phyloP scores from a whole-genome alignment of 2,888 invertebrate species.

The Chrysina gloriosa region DNA sequence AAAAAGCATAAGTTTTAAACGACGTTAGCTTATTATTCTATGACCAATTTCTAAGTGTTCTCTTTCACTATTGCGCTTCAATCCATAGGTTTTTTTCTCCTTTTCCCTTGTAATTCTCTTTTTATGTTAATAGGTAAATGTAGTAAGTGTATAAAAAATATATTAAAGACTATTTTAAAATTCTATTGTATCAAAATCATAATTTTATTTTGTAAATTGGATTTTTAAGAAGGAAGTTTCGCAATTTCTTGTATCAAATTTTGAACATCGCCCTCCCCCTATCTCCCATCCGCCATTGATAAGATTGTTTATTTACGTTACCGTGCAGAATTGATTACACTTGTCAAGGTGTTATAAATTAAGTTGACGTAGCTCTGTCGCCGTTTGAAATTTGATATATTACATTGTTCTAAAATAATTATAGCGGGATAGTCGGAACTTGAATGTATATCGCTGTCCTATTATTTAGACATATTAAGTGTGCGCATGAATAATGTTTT shows the following conservation, averaged over 20 bases:
- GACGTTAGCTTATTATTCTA: slow-evolving; percentile 44
- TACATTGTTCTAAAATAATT: slow-evolving; percentile 38
- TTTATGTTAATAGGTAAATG: slow-evolving; percentile 43
- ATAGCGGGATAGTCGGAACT: slow-evolving; percentile 40
- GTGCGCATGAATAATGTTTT: slow-evolving; percentile 36
- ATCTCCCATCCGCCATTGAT: not conserved
- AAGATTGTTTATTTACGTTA: no score
- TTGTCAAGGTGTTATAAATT: no score
- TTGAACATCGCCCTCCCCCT: slow-evolving; percentile 23
- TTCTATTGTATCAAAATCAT: slow-evolving; percentile 33
- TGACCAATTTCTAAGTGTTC: slow-evolving; percentile 52
- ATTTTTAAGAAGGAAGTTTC: slow-evolving; percentile 29
- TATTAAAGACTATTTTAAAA: slow-evolving; percentile 40
- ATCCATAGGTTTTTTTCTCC: slow-evolving; percentile 28
- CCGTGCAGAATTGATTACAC: no score
- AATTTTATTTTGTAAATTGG: slow-evolving; percentile 34
- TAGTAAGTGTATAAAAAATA: slow-evolving; percentile 46
- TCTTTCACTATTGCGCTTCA: slow-evolving; percentile 45
- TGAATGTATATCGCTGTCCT: slow-evolving; percentile 23
- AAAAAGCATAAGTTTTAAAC: slow-evolving; percentile 56
- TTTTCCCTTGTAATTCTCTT: slow-evolving; percentile 29
- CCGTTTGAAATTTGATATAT: slow-evolving; percentile 40
- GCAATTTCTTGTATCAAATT: slow-evolving; percentile 36
- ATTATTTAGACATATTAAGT: slow-evolving; percentile 9
- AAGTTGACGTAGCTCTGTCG: not conserved